Evolutionary conservation across 2,113 vertebrate genomes (phyloP).

Genomic region (Pterocles burchelli): DNA sequence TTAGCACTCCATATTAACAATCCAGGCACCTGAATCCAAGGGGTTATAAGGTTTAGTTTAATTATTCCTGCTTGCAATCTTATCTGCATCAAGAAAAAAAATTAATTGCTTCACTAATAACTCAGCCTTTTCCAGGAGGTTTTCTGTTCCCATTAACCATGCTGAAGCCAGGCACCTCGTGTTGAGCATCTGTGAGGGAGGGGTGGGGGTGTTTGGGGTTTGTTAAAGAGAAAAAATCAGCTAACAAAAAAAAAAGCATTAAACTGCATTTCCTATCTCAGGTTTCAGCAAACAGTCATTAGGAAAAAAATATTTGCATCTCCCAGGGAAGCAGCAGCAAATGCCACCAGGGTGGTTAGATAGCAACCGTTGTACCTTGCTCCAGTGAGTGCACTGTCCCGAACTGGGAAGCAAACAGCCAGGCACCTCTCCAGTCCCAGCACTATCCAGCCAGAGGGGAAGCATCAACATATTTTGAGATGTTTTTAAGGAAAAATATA

Average conservation of each 20-base stretch:
- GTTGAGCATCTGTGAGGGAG: background rate
- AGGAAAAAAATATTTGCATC: background rate
- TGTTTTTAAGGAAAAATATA: background rate
- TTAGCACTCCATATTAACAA: accelerated
- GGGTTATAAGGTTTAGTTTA: background rate
- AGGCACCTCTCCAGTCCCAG: background rate
- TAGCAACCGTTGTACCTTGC: accelerated
- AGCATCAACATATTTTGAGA: background rate
- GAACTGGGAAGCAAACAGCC: background rate
- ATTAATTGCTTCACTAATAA: conserved; percentile 46
- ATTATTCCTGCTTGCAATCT: conserved; percentile 20
- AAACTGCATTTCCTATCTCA: background rate
- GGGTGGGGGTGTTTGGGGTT: background rate
- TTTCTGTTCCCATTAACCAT: background rate
- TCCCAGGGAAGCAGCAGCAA: background rate
- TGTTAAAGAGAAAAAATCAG: background rate
- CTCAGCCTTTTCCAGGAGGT: background rate
- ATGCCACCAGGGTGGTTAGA: background rate
- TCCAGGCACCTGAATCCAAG: background rate
- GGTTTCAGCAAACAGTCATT: background rate
- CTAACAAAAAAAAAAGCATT: background rate
- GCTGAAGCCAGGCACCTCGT: background rate
- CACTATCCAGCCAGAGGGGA: accelerated
- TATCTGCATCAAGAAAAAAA: conserved; percentile 13
- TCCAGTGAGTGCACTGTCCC: accelerated